Evolutionary conservation across 2,888 invertebrate genomes (phyloP).

Genomic region (Steinernema scapterisci): DNA sequence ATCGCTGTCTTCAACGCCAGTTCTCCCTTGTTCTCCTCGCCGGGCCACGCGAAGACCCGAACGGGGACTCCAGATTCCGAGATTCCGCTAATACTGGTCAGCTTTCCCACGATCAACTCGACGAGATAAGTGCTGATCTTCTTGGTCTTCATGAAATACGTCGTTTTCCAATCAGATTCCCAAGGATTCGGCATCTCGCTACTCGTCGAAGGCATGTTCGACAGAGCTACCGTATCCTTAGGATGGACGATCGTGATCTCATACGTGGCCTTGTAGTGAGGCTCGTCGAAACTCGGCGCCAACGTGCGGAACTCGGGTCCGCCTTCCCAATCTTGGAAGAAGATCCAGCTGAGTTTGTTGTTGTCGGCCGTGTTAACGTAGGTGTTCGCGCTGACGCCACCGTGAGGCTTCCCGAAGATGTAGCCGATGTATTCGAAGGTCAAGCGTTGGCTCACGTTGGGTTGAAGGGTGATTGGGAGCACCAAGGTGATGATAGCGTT

Average conservation of each 20-base stretch:
- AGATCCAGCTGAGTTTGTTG: slow-evolving; percentile 42
- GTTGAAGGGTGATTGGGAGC: neutral
- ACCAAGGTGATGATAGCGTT: slow-evolving; percentile 31
- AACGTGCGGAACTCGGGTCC: slow-evolving; percentile 44
- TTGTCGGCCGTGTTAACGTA: slow-evolving; percentile 37
- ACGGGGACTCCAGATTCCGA: slow-evolving; percentile 59
- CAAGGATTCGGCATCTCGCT: slow-evolving; percentile 18
- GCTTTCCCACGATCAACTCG: slow-evolving; percentile 84
- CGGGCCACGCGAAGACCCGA: slow-evolving; percentile 77
- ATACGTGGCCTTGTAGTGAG: slow-evolving; percentile 45
- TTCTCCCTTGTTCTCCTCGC: slow-evolving; percentile 72
- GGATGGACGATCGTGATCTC: slow-evolving; percentile 36
- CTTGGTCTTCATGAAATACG: slow-evolving; percentile 39
- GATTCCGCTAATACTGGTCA: slow-evolving; percentile 69
- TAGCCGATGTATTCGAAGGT: slow-evolving; percentile 37
- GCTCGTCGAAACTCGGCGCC: slow-evolving; percentile 50
- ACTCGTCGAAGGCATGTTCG: slow-evolving; percentile 38
- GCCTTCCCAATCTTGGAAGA: slow-evolving; percentile 46
- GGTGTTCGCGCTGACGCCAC: slow-evolving; percentile 39
- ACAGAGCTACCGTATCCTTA: slow-evolving; percentile 43
- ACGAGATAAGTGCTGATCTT: slow-evolving; percentile 86
- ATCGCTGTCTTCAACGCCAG: slow-evolving; percentile 47
- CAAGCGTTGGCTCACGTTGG: neutral
- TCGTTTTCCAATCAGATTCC: slow-evolving; percentile 38
- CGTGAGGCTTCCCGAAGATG: slow-evolving; percentile 43